Conservation (phyloP, 2,797 vertebrate species). For the Lagocephalus sceleratus region DNA sequence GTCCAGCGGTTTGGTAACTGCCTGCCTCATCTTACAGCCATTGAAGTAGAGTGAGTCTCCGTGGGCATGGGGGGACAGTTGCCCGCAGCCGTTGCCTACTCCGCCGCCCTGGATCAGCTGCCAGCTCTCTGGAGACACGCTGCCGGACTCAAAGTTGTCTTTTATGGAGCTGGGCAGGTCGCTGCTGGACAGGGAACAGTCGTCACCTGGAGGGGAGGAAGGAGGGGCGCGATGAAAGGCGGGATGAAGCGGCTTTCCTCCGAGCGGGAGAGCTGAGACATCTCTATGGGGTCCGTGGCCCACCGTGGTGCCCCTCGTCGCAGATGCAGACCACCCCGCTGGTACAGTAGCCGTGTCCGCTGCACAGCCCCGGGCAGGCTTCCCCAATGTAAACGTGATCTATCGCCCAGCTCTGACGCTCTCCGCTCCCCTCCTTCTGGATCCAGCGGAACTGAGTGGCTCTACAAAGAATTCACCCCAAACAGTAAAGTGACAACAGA, state of each 20-base stretch:
- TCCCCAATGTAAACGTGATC: conserved; percentile 97
- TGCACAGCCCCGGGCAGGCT: conserved; percentile 92
- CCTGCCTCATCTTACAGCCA: conserved; percentile 95
- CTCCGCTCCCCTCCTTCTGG: conserved; percentile 88
- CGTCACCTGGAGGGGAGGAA: conserved; percentile 80
- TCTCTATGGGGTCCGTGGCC: conserved; percentile 10
- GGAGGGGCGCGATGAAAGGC: neutral
- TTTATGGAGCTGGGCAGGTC: conserved; percentile 95
- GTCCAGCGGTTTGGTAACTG: conserved; percentile 93
- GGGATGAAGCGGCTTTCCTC: too few species aligned
- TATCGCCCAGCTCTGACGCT: conserved; percentile 93
- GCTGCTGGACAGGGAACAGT: conserved; percentile 89
- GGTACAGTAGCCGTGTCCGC: conserved; percentile 91
- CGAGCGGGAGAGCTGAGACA: neutral
- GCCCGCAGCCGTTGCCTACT: conserved; percentile 94
- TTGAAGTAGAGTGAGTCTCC: conserved; percentile 97
- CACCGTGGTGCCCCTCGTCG: conserved; percentile 92
- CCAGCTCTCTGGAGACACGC: conserved; percentile 92
- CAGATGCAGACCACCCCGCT: conserved; percentile 92
- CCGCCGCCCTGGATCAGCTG: conserved; percentile 92
- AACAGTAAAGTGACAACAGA: neutral
- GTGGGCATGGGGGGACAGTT: conserved; percentile 93
- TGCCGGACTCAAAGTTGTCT: conserved; percentile 96
- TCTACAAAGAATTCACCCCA: conserved; percentile 64
- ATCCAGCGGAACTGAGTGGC: conserved; percentile 99